Conservation (phyloP, 2,113 vertebrate genomes). For the Speoplatyrhinus poulsoni region DNA sequence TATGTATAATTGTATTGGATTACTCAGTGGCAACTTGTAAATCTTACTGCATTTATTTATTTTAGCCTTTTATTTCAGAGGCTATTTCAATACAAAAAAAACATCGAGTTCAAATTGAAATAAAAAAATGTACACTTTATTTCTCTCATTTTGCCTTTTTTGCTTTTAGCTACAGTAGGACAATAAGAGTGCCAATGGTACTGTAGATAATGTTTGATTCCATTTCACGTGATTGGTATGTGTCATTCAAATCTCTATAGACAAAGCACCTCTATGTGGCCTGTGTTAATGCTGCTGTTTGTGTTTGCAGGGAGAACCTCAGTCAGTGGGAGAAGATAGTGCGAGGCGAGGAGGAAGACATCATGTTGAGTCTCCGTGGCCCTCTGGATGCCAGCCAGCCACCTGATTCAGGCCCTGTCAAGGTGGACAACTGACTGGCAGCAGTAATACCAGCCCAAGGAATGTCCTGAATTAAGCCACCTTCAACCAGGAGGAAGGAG, state of each 20-base stretch:
- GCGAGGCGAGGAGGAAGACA: constrained; percentile 84
- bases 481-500: constrained; percentile 44
- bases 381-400: constrained; percentile 58
- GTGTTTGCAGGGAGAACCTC: constrained; percentile 87
- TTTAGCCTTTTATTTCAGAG: neutral
- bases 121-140: too few species aligned
- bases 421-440: constrained; percentile 85
- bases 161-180: too few species aligned
- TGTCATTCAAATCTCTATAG: neutral
- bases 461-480: constrained; percentile 55
- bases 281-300: neutral
- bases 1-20: too few species aligned
- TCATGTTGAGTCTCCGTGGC: constrained; percentile 69
- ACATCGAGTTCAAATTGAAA: too few species aligned
- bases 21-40: neutral
- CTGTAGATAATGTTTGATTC: too few species aligned
- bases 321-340: constrained; percentile 93
- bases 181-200: too few species aligned
- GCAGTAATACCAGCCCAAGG: constrained; percentile 44
- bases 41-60: neutral
- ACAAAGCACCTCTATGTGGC: neutral
- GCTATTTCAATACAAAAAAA: too few species aligned
- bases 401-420: constrained; percentile 79
- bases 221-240: neutral
- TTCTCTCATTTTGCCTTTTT: too few species aligned